These are phyloP conservation scores for Vipera latastei DNA, from an alignment of 2,797 vertebrate genomes.

Conservation along the genomic window DNA sequence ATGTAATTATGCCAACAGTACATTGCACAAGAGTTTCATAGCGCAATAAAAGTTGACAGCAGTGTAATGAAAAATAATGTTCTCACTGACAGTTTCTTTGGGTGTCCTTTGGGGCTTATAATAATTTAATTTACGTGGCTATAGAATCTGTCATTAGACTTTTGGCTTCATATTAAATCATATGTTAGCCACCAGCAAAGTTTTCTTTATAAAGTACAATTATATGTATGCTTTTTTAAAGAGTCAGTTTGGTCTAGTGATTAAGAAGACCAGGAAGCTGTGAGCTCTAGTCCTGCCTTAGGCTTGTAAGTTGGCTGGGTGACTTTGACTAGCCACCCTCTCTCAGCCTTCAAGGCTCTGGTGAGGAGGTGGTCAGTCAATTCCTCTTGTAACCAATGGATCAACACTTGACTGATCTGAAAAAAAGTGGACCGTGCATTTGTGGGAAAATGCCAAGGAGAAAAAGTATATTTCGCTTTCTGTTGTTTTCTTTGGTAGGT, in stretches of 20 bases:
- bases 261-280: background rate
- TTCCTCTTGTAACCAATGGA: background rate
- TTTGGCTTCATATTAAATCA: background rate
- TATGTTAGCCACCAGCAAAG: background rate
- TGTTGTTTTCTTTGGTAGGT: slow-evolving; percentile 2
- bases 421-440: background rate
- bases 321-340: background rate
- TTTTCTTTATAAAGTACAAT: accelerated
- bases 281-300: background rate
- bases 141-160: background rate
- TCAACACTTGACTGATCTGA: background rate
- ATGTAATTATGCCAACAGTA: slow-evolving; percentile 4
- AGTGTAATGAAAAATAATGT: background rate
- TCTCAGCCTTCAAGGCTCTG: background rate
- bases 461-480: background rate
- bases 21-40: background rate
- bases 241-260: background rate
- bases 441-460: background rate
- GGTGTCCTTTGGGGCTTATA: background rate
- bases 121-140: background rate
- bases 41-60: slow-evolving; percentile 1
- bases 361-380: background rate
- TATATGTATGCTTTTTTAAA: background rate
- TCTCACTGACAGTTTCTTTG: background rate
- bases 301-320: background rate